phyloP scores from a whole-genome alignment of 1,140 invertebrate species.

The Propsilocerus akamusi region DNA sequence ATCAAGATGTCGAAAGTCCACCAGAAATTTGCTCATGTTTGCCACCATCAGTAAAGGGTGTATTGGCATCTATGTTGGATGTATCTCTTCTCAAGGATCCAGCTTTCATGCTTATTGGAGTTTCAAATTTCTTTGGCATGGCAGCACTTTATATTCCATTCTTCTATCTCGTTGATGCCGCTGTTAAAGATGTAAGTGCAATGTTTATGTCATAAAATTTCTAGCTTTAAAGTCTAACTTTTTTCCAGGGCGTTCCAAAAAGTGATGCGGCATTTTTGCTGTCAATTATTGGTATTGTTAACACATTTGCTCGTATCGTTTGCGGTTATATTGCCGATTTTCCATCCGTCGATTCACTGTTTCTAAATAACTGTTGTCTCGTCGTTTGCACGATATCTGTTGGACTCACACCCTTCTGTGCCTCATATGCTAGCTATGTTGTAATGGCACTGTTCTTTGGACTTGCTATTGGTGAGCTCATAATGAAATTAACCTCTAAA shows the following conservation, averaged over 20 bases:
- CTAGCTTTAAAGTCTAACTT: too few species aligned
- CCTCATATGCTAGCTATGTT: constrained; percentile 55
- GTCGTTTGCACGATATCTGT: constrained; percentile 76
- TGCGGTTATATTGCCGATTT: constrained; percentile 76
- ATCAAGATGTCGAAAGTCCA: constrained; percentile 39
- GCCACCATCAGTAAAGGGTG: constrained; percentile 61
- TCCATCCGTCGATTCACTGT: constrained; percentile 71
- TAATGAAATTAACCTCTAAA: background rate
- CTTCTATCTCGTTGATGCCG: constrained; percentile 77
- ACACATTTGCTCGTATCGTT: constrained; percentile 72
- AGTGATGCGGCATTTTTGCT: constrained; percentile 69
- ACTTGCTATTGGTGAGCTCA: constrained; percentile 85
- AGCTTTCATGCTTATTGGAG: constrained; percentile 78
- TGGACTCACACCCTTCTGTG: constrained; percentile 65
- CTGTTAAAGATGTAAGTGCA: constrained; percentile 39
- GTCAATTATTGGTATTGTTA: constrained; percentile 90
- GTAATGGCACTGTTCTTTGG: constrained; percentile 83
- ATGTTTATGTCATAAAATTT: constrained; percentile 5
- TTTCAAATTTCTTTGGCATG: constrained; percentile 54
- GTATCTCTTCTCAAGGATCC: constrained; percentile 75
- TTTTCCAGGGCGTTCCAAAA: constrained; percentile 48
- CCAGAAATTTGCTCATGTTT: constrained; percentile 60
- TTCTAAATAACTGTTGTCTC: constrained; percentile 89
- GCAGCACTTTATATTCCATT: constrained; percentile 91
- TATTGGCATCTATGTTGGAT: constrained; percentile 84